Conservation (phyloP, 2,113 vertebrate genomes). For the Vulpes vulpes region DNA sequence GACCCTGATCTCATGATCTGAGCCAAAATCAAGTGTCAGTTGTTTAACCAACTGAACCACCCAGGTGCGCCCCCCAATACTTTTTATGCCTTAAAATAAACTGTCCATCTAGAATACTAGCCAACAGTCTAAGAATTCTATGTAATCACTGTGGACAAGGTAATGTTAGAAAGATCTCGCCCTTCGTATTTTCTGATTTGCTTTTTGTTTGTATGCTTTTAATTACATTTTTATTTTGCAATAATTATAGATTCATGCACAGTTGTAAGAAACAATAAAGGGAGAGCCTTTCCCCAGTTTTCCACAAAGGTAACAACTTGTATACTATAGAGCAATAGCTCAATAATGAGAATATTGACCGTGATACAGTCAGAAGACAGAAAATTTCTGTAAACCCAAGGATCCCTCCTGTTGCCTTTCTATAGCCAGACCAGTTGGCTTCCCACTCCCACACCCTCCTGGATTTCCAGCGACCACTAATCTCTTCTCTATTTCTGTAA, state of each 20-base stretch:
- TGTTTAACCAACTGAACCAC: no score
- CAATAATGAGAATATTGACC: background rate
- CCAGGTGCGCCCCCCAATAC: no score
- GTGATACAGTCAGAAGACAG: background rate
- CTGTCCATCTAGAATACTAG: background rate
- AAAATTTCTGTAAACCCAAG: background rate
- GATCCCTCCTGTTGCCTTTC: background rate
- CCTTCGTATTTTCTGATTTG: background rate
- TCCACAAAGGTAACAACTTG: background rate
- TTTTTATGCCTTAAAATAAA: background rate
- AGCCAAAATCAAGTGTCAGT: no score
- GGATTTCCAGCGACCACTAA: background rate
- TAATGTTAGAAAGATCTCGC: background rate
- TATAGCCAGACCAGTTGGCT: background rate
- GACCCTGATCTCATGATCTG: no score
- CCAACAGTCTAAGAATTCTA: background rate
- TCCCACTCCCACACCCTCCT: background rate
- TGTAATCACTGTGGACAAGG: background rate
- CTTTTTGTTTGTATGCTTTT: background rate
- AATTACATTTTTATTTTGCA: background rate
- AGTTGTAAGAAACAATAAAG: background rate
- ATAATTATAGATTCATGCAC: background rate
- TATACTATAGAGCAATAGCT: background rate
- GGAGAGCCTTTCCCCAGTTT: background rate
- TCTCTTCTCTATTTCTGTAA: background rate